Base-by-base conservation (phyloP, 2,888 invertebrate genomes). In the Urechis unicinctus region DNA sequence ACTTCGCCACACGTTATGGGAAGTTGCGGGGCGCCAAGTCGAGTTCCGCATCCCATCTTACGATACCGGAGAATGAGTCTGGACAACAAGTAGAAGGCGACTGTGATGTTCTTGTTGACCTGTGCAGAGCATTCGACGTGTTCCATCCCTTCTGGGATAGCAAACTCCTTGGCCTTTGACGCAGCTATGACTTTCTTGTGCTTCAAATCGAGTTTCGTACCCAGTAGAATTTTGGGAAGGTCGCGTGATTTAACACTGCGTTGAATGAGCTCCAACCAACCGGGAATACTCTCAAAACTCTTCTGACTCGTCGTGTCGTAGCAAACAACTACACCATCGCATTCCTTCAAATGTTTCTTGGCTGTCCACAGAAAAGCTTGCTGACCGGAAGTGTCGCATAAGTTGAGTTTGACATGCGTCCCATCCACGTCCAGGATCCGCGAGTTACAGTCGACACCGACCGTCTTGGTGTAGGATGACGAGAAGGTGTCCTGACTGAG, bases 351-450 rank as follows among this genome's bases (percentile, higher is more conserved):
- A 31, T 55, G 54, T 24, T 46, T 44, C 21, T 51, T 46, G 17
- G 58, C 57, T 1, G 46, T 6, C 43, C 56, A 54, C n/a, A 60
- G 46, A 52, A 61, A 60, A 45, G 30, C 46, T 42, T 52, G 48
- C 25, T 60, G 42, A 1, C 61, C 61, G n/a, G 61, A 57, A 13
- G 51, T 58, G 48, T 61, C 61, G 44, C 52, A 57, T 4, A 61
- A 26, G 26, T 55, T 45, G 3, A 61, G 22, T n/a, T 48, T 45
- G 9, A 61, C 52, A 9, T 41, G 25, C 2, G 30, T 25, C 3
- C 54, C 54, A 28, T 61, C 60, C 1, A 58, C 55, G 29, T 60
- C 52, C 4, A 59, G 29, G 41, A 55, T 17, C 17, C 36, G 9
- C 36, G 36, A 36, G 36, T 36, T 36, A 36, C 36, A 36, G 36